These are phyloP conservation scores for Microctonus brassicae DNA, from an alignment of 2,888 invertebrate species.

Conservation along the genomic window DNA sequence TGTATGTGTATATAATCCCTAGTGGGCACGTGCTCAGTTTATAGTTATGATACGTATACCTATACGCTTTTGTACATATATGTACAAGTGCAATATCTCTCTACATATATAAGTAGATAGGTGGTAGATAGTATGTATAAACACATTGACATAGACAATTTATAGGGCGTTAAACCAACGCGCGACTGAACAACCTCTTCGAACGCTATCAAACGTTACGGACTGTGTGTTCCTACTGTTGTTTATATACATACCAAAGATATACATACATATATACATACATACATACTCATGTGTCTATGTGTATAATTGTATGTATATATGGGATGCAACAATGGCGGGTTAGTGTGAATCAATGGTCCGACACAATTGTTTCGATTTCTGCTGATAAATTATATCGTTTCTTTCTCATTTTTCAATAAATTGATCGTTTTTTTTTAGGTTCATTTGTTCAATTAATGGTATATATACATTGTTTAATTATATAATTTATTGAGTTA, in stretches of 20 bases:
- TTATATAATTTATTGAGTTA: too few relatives aligned
- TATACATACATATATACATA: too few relatives aligned
- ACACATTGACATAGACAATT: slow-evolving; percentile 55
- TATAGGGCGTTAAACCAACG: slow-evolving; percentile 60
- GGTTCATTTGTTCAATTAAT: background rate
- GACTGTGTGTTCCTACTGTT: slow-evolving; percentile 9
- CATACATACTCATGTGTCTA: background rate
- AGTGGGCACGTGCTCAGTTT: slow-evolving; percentile 13
- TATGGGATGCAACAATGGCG: too few relatives aligned
- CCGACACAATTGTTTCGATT: background rate
- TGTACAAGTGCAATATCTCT: slow-evolving; percentile 20
- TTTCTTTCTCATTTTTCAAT: background rate
- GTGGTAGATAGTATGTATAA: slow-evolving; percentile 34
- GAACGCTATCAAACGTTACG: slow-evolving; percentile 41
- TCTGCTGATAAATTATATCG: background rate
- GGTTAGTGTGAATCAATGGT: background rate
- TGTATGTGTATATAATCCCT: background rate
- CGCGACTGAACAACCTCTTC: slow-evolving; percentile 52
- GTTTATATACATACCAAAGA: background rate
- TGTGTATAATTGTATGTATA: too few relatives aligned
- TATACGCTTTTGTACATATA: background rate
- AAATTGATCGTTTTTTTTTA: background rate
- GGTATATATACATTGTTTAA: background rate
- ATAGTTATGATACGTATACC: background rate
- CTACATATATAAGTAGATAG: slow-evolving; percentile 5